Evolutionary conservation across 2,797 vertebrate genomes (phyloP).

Genomic region (Phyllotis vaccarum): DNA sequence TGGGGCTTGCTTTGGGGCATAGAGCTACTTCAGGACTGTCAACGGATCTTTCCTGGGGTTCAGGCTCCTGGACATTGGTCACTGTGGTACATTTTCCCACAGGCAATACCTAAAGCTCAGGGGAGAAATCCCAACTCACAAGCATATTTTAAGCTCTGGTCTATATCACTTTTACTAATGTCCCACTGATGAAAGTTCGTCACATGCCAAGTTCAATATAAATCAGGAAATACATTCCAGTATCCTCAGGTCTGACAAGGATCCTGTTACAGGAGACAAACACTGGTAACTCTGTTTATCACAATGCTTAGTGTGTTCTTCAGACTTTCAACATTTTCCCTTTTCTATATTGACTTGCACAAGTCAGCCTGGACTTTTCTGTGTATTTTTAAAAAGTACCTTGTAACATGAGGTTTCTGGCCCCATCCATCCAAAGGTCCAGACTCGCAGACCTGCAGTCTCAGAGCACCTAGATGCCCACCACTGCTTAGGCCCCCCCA

Average conservation of each 20-base stretch:
- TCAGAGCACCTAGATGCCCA: no score
- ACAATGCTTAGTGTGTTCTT: neutral
- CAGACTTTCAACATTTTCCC: neutral
- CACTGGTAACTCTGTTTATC: neutral
- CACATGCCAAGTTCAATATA: neutral
- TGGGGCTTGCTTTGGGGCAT: neutral
- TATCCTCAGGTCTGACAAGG: neutral
- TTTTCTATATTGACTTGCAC: neutral
- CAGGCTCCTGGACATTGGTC: neutral
- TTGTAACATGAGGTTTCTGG: no score
- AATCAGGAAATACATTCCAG: neutral
- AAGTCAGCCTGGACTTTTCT: constrained; percentile 15
- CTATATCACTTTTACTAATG: neutral
- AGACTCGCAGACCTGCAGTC: no score
- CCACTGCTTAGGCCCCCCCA: no score
- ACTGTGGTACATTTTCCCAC: neutral
- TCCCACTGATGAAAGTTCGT: neutral
- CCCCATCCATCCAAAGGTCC: no score
- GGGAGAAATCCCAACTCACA: neutral
- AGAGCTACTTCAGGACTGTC: neutral
- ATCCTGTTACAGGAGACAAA: neutral
- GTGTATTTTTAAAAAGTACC: neutral
- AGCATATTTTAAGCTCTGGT: neutral
- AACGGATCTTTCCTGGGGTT: neutral
- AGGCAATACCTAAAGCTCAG: neutral